Base-by-base conservation (phyloP, 2,888 invertebrate genomes). In the Dolomedes plantarius region DNA sequence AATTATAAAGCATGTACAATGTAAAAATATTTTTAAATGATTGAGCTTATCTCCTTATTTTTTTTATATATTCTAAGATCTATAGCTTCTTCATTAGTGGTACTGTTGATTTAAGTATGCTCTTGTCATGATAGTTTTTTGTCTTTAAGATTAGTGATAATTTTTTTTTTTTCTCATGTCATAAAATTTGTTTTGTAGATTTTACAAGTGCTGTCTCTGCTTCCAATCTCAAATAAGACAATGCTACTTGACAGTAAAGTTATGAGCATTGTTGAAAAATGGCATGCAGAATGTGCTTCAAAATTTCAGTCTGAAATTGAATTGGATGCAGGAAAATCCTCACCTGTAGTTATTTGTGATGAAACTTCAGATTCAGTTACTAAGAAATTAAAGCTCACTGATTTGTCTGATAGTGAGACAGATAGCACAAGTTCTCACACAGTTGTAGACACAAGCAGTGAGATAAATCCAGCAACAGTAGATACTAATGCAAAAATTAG, bases 141-240 rank as follows among this genome's bases (percentile, higher is more conserved):
- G n/a, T n/a, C n/a, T n/a, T n/a, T n/a, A n/a, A n/a, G n/a, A n/a
- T n/a, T n/a, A n/a, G n/a, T n/a, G n/a, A n/a, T n/a, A n/a, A n/a
- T n/a, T n/a, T n/a, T n/a, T n/a, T n/a, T n/a, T n/a, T n/a, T n/a
- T n/a, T n/a, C n/a, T n/a, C n/a, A n/a, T n/a, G n/a, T n/a, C n/a
- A n/a, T n/a, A 36, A 36, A 7, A 28, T 56, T 46, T 36, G 69
- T 28, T 39, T 41, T 75, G 39, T 88, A 96, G 96, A 92, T 93
- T 94, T 92, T 98, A 31, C 94, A 95, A 90, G 96, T 97, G 0
- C 92, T 99, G 82, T 94, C 95, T 89, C 94, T 95, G 28, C 93
- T 99, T 89, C 98, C 98, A 9, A 96, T 99, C 88, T 95, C 96
- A 0, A 98, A 98, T 92, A 97, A 96, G 92, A 97, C 97, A 0